Base-by-base conservation (phyloP, 2,888 invertebrate genomes). In the Meandrusa payeni region DNA sequence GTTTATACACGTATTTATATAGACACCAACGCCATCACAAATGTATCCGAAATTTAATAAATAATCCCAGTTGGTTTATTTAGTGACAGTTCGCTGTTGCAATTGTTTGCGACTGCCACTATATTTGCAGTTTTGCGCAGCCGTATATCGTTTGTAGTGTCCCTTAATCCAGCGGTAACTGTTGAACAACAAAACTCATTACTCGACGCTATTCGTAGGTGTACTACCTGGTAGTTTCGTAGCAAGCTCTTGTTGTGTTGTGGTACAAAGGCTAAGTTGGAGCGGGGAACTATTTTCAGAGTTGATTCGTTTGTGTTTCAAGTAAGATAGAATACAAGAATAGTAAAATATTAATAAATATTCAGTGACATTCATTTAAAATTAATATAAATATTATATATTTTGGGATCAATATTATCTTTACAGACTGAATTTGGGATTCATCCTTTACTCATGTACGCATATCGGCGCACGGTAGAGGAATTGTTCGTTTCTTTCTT, bases 171-270 rank as follows among this genome's bases (percentile, higher is more conserved):
- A 60, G 64, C 61, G 64, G 70, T 74, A 69, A 73, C 70, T 69
- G 74, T 69, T 76, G 63, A 75, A 80, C 80, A 83, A 83, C 82
- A 81, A 85, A 86, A 82, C 85, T 83, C 81, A 81, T 83, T 83
- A 82, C 78, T 72, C 61, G 64, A 52, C 61, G 70, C 69, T 69
- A 72, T 77, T 76, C 72, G 76, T 74, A 70, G 72, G 65, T 59
- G 64, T 42, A 42, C 58, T 68, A 69, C 76, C 77, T 74, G 76
- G 66, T 70, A 73, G 75, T 75, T 77, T 59, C 55, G 72, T 74
- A 69, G 63, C 69, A 58, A 69, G 65, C 71, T 69, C 57, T 59
- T 62, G 57, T 60, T 64, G 40, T 42, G 43, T 48, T 49, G 17
- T 55, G 62, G 59, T 53, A 10, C 39, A 47, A 37, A 45, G 29